These are phyloP conservation scores for Dendronephthya gigantea DNA, from an alignment of 64 coral and sea anemone genomes.

Conservation along the genomic window DNA sequence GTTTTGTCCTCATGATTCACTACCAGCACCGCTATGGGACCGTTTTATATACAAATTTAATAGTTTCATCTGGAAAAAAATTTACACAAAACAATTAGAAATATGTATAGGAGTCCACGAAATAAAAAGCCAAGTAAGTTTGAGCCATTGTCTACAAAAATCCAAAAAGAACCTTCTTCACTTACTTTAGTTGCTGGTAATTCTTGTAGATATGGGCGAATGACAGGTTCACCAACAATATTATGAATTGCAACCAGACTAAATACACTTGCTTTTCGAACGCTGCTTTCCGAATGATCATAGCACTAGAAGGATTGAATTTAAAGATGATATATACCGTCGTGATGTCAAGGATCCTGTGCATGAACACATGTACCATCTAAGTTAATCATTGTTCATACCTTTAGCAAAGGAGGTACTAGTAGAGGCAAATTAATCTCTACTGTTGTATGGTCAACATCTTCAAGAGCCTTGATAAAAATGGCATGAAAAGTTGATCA, in stretches of 20 bases:
- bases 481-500: background rate
- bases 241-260: conserved; percentile 79
- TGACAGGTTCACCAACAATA: conserved; percentile 55
- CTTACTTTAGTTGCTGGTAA: conserved; percentile 82
- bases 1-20: background rate
- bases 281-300: conserved; percentile 91
- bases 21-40: conserved; percentile 38
- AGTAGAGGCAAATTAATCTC: conserved; percentile 2
- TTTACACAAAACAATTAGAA: background rate
- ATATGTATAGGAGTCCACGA: too few relatives aligned
- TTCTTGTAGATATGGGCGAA: conserved; percentile 72
- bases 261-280: conserved; percentile 93
- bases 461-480: background rate
- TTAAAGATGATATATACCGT: background rate
- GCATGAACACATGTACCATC: background rate
- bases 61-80: conserved; percentile 65
- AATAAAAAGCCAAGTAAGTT: too few relatives aligned
- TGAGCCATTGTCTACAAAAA: background rate
- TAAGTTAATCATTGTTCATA: conserved; percentile 1
- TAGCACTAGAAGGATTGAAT: conserved; percentile 74
- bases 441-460: background rate
- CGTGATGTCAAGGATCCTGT: background rate
- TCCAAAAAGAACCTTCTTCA: background rate
- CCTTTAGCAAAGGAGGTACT: conserved; percentile 44
- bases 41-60: conserved; percentile 96